Evolutionary conservation across 2,888 invertebrate species (phyloP).

Genomic region (Macrosiphum euphorbiae): DNA sequence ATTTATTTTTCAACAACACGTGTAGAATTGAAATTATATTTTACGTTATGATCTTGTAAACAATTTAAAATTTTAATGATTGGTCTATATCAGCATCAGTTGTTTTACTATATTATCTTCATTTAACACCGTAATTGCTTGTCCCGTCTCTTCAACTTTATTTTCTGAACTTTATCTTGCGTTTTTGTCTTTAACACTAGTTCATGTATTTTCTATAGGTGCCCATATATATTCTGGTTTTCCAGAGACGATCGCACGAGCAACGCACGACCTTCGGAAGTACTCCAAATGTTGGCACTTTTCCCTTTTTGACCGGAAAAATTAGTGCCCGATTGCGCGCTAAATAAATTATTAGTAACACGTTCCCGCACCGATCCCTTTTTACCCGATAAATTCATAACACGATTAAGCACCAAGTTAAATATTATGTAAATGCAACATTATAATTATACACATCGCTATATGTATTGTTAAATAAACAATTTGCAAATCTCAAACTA

Average conservation of each 20-base stretch:
- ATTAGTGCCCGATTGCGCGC: neutral
- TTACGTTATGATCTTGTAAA: neutral
- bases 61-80: neutral
- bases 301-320: neutral
- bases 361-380: neutral
- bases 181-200: neutral
- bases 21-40: neutral
- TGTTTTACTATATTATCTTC: neutral
- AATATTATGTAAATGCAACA: neutral
- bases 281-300: neutral
- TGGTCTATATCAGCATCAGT: neutral
- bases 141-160: neutral
- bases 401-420: neutral
- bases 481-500: neutral
- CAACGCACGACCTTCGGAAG: neutral
- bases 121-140: neutral
- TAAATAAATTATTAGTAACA: neutral
- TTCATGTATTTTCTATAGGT: neutral
- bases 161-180: neutral
- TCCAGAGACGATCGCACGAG: neutral
- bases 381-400: neutral
- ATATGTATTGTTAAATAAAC: neutral
- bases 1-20: neutral
- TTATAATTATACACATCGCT: neutral
- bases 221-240: neutral